Base-by-base conservation (phyloP, 2,888 invertebrate genomes). In the Melanostoma mellinum region DNA sequence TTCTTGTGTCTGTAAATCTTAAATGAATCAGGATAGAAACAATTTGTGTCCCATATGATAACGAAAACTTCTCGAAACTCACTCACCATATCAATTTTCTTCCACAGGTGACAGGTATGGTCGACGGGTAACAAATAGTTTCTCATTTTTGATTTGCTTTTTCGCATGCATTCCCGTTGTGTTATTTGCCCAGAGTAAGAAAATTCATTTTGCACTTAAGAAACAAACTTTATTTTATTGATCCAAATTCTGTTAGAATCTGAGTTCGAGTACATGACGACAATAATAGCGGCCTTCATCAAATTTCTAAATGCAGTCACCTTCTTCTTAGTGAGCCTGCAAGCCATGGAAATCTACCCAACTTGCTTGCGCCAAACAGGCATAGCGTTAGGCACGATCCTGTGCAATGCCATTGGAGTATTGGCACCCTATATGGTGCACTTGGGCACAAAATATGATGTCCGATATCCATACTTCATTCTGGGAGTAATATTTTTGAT, bases 301-400 rank as follows among this genome's bases (percentile, higher is more conserved):
- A 93, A 93, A 88, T 91, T 93, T 85, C 90, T 92, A 33, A 91
- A 93, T 69, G 93, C 93, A 3, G 88, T 93, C 33, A 91, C 93
- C 4, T 94, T 93, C 88, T 94, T 94, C 86, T 91, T 93, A 20
- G 92, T 93, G 35, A 93, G 92, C 87, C 90, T 95, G 67, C 93
- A 94, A 84, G 93, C 93, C 72, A 92, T 94, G 88, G 95, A 95
- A 89, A 91, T 94, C 30, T 94, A 94, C 88, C 95, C 95, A 9
- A 95, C 95, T 0, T 93, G 93, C 86, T 90, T 94, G 40, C 91
- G 95, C 32, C 94, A 94, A 87, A 93, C 94, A 5, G 95, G 94
- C 63, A 92, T 93, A 86, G 93, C 94, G 0, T 88, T 94, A 73
- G 93, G 94, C 38, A 92, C 92, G 68, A 92, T 94, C 42, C 87